These are phyloP conservation scores for Trichogramma evanescens DNA, from an alignment of 2,888 invertebrate species.

Conservation along the genomic window DNA sequence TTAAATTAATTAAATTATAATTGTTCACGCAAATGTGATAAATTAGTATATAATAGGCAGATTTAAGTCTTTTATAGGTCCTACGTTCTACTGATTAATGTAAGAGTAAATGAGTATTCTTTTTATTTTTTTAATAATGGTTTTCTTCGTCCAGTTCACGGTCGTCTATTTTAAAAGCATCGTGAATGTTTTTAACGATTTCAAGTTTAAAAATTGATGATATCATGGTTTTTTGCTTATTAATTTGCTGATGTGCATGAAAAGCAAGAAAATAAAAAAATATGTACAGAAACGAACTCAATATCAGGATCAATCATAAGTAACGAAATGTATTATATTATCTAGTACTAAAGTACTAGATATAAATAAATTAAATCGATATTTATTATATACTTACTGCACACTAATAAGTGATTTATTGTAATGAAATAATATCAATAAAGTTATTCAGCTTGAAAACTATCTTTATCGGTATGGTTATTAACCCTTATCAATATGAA, in stretches of 20 bases:
- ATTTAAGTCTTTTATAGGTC: constrained; percentile 14
- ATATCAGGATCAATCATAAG: constrained; percentile 4
- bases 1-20: constrained; percentile 24
- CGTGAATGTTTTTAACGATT: no score
- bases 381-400: constrained; percentile 11
- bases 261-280: constrained; percentile 1
- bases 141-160: constrained; percentile 1
- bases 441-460: constrained; percentile 29
- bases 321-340: constrained; percentile 2
- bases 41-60: constrained; percentile 29
- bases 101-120: constrained; percentile 7
- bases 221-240: neutral
- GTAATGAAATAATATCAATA: constrained; percentile 35
- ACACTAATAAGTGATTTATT: constrained; percentile 26
- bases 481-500: no score
- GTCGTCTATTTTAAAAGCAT: neutral
- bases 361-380: constrained; percentile 6
- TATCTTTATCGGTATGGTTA: neutral
- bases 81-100: constrained; percentile 8
- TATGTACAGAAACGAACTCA: constrained; percentile 1
- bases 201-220: no score
- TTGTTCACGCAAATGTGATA: constrained; percentile 33
- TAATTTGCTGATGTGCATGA: neutral
- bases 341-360: constrained; percentile 8
- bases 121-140: neutral